phyloP scores from a whole-genome alignment of 2,888 invertebrate species.

The Nomada fabriciana region DNA sequence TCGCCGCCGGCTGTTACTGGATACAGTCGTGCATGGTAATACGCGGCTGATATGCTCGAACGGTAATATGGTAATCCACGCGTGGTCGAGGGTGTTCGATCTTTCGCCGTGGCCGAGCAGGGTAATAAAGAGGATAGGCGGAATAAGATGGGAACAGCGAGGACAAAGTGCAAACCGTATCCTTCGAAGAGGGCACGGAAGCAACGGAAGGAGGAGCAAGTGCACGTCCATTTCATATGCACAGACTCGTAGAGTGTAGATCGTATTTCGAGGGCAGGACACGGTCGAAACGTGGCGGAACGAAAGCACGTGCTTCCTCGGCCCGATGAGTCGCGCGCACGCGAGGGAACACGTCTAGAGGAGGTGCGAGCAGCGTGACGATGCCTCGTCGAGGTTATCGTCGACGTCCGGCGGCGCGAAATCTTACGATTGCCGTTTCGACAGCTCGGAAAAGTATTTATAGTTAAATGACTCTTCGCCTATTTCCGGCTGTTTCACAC shows the following conservation, averaged over 20 bases:
- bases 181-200: too few relatives aligned
- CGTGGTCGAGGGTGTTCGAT: slow-evolving; percentile 37
- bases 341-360: not conserved
- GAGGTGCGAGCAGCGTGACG: slow-evolving; percentile 7
- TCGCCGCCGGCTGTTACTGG: slow-evolving; percentile 48
- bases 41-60: slow-evolving; percentile 56
- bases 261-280: slow-evolving; percentile 59
- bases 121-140: slow-evolving; percentile 17
- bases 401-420: not conserved
- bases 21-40: slow-evolving; percentile 53
- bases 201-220: not conserved
- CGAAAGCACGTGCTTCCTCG: slow-evolving; percentile 64
- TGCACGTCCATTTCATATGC: too few relatives aligned
- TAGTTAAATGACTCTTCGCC: not conserved
- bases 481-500: not conserved
- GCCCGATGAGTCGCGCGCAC: slow-evolving; percentile 27
- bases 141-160: slow-evolving; percentile 17
- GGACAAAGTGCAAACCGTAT: not conserved
- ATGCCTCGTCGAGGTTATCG: slow-evolving; percentile 8
- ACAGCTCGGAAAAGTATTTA: not conserved
- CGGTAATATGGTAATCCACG: slow-evolving; percentile 69
- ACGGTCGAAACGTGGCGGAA: slow-evolving; percentile 59
- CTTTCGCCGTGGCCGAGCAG: slow-evolving; percentile 21
- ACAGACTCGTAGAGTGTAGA: slow-evolving; percentile 16
- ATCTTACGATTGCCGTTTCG: not conserved